Evolutionary conservation across 2,113 vertebrate genomes (phyloP).

Genomic region (mouse (Mus musculus)): GRCm39 chr13:117916501-117917000

Average conservation of each 20-base stretch:
- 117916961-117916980: neutral
- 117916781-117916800: neutral
- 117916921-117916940: neutral
- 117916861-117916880: neutral
- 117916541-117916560: too few relatives aligned
- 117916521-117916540: neutral
- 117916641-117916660: neutral
- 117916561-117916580: too few relatives aligned
- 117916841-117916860: neutral
- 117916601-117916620: neutral
- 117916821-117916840: neutral
- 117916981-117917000: neutral
- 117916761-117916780: neutral
- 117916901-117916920: neutral
- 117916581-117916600: too few relatives aligned
- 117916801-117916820: neutral
- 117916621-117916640: neutral
- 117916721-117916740: neutral
- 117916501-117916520: too few relatives aligned
- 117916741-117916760: neutral
- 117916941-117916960: neutral
- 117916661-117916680: neutral
- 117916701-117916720: neutral
- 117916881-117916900: neutral
- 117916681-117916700: neutral